These are phyloP conservation scores for Dicyrtomina minuta DNA, from an alignment of 2,888 invertebrate genomes.

Conservation along the genomic window DNA sequence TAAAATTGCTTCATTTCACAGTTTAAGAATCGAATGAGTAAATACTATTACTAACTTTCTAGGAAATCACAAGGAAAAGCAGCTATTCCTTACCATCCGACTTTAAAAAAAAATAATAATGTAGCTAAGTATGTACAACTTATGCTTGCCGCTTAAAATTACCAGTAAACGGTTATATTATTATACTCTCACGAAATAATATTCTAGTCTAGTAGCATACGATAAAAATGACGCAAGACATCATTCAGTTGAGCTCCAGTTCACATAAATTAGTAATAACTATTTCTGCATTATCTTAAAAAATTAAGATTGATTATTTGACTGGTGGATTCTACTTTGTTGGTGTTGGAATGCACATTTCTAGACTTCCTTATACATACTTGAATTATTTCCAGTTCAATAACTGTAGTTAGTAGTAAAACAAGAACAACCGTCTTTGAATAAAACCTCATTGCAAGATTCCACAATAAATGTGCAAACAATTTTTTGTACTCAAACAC, in stretches of 20 bases:
- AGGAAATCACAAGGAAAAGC: too few relatives aligned
- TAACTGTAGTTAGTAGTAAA: constrained; percentile 9
- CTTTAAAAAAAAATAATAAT: too few relatives aligned
- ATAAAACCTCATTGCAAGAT: not conserved
- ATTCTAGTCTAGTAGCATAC: too few relatives aligned
- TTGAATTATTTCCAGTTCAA: not conserved
- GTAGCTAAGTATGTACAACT: too few relatives aligned
- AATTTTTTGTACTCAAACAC: constrained; percentile 45
- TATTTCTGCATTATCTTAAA: constrained; percentile 1
- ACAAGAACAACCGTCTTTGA: not conserved
- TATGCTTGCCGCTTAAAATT: too few relatives aligned
- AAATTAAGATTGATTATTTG: not conserved
- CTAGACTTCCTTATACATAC: not conserved
- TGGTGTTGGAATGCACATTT: constrained; percentile 26
- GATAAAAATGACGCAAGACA: constrained; percentile 16
- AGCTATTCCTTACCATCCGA: too few relatives aligned
- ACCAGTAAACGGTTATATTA: too few relatives aligned
- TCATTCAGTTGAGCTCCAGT: constrained; percentile 27
- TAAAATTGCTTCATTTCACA: too few relatives aligned
- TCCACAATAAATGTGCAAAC: not conserved
- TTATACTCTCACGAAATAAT: too few relatives aligned
- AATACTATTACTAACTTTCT: too few relatives aligned
- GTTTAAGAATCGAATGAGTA: too few relatives aligned
- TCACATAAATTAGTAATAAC: constrained; percentile 1
- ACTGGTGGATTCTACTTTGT: not conserved